Evolutionary conservation across 2,888 invertebrate species (phyloP), one percentile per base, ranked within the genome.

Genomic region (Alitta virens): DNA sequence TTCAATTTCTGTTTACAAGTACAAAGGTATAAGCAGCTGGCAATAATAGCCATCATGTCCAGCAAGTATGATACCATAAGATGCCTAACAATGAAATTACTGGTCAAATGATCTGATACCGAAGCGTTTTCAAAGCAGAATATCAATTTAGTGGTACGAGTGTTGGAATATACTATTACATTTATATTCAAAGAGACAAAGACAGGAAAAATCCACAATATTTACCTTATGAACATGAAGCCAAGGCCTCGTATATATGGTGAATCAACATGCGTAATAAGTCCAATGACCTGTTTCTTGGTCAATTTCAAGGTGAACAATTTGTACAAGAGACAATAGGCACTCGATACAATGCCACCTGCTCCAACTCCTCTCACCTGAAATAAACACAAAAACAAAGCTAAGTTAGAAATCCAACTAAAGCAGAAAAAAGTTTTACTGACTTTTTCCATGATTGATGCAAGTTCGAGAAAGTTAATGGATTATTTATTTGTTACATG

Each of bases 281-380:
- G 88, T 60, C 95, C 95, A 78, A 93, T 94, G 69, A 99, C 87
- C 84, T 99, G 99, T 83, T 98, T 99, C 67, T 97, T 87, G n/a
- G 99, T 98, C 71, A 99, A 85, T 73, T 92, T 90, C 74, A 99
- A 85, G 0, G 98, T 98, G 84, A 94, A 99, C 68, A 99, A 85
- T 84, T 99, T 98, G 85, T 97, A 99, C 38, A 99, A 87, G n/a
- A 99, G 87, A 82, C 99, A 99, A 84, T 92, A 99, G 0, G 99
- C 98, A 63, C 98, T 97, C n/a, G 97, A 97, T 23, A 99, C 98
- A 65, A 99, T 98, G 56, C 99, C 99, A 58, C 99, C 99, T 46
- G 98, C 98, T 43, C 99, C 99, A 33, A 99, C 99, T 27, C 99
- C 99, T 68, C 99, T 88, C 5, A 97, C 94, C 91, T 93, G 79